Conservation (phyloP, 2,888 invertebrate species). For the Watsonalla binaria region DNA sequence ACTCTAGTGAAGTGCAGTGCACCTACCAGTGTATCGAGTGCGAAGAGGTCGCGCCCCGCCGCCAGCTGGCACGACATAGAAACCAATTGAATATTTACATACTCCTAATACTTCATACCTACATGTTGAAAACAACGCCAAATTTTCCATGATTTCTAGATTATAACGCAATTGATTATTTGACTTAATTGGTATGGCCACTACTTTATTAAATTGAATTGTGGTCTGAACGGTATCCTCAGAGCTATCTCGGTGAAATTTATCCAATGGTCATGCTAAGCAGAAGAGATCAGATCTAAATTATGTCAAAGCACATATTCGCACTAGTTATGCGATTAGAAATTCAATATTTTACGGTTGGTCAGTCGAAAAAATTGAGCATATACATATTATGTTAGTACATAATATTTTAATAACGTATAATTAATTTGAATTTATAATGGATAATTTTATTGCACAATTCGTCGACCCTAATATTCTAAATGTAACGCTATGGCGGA, state of each 20-base stretch:
- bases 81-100: slow-evolving; percentile 29
- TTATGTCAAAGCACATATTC: slow-evolving; percentile 35
- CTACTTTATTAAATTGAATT: background rate
- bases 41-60: slow-evolving; percentile 19
- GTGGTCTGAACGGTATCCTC: background rate
- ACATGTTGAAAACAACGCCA: background rate
- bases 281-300: slow-evolving; percentile 17
- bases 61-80: slow-evolving; percentile 19
- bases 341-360: slow-evolving; percentile 59
- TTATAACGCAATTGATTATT: background rate
- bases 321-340: slow-evolving; percentile 32
- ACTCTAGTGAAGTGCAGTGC: slow-evolving; percentile 28
- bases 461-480: slow-evolving; percentile 56
- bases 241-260: slow-evolving; percentile 2
- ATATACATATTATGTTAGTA: slow-evolving; percentile 42
- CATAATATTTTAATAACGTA: slow-evolving; percentile 35
- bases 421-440: slow-evolving; percentile 45
- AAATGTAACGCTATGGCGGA: slow-evolving; percentile 53
- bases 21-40: slow-evolving; percentile 26
- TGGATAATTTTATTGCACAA: slow-evolving; percentile 70
- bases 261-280: slow-evolving; percentile 4
- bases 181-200: background rate
- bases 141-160: background rate
- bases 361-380: slow-evolving; percentile 78
- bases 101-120: slow-evolving; percentile 15